Base-by-base conservation (phyloP, 2,888 invertebrate genomes). In the Thumatha senex region DNA sequence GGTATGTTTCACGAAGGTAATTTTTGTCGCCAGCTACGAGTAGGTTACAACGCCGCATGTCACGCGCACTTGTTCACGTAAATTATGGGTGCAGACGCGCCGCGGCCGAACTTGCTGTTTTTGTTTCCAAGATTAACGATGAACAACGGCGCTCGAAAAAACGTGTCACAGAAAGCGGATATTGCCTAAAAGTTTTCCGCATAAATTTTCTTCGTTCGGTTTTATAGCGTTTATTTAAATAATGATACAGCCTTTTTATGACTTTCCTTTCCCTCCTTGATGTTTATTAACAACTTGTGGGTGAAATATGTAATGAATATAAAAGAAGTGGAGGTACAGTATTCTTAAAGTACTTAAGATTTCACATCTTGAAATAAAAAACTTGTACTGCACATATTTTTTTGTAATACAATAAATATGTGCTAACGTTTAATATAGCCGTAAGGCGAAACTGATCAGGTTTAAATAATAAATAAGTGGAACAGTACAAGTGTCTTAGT, bases 101-200 rank as follows among this genome's bases (percentile, higher is more conserved):
- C 74, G 61, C 79, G 69, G 66, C 81, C 82, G 76, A 85, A 86
- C 85, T 88, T 85, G 80, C 80, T 82, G 85, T 89, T 89, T 89
- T 89, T 87, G 86, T 89, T 89, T 86, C 82, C 80, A 89, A 89
- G 88, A 89, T 89, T 87, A 90, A 89, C 89, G 86, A 89, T 84
- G 86, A 88, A 86, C 85, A 84, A 84, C 84, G 82, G 76, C 84
- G 78, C 82, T 82, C 82, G 81, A 84, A 87, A 88, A 88, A 88
- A 85, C 78, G 82, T 83, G 86, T 86, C 86, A 86, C 86, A 80
- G 79, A 82, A 79, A 84, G 85, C 84, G 83, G 84, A 85, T 86
- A 86, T 86, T 84, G 78, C 82, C 61, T 75, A 74, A 86, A 87
- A 84, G 69, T 84, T 86, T 82, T 70, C 80, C 78, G 80, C 83